phyloP scores from a whole-genome alignment of 2,113 vertebrate species.

The Electrona antarctica region DNA sequence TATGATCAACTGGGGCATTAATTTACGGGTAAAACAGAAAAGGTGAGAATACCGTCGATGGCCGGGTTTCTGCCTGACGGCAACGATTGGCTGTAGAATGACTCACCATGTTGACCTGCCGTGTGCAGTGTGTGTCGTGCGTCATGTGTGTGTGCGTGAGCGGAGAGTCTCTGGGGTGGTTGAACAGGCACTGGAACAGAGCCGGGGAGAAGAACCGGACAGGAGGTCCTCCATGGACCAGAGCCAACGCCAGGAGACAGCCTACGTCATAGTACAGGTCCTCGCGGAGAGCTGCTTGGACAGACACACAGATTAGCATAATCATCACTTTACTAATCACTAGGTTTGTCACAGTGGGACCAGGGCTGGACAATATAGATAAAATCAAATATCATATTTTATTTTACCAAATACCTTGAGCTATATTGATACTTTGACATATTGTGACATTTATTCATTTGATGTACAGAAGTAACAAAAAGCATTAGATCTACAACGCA shows the following conservation, averaged over 20 bases:
- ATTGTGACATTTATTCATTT: background rate
- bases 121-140: constrained; percentile 45
- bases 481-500: no score
- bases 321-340: background rate
- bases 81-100: no score
- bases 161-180: constrained; percentile 63
- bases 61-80: no score
- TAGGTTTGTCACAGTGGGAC: no score
- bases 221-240: constrained; percentile 86
- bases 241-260: constrained; percentile 84
- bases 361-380: no score
- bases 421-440: background rate
- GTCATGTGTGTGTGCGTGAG: constrained; percentile 68
- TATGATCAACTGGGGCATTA: no score
- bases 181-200: constrained; percentile 84
- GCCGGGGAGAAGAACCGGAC: constrained; percentile 87
- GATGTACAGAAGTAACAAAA: no score
- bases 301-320: constrained; percentile 32
- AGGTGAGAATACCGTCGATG: no score
- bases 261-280: constrained; percentile 83
- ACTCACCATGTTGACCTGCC: constrained; percentile 47
- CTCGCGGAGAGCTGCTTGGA: constrained; percentile 77
- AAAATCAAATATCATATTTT: no score
- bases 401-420: no score
- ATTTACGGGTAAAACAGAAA: no score